These are phyloP conservation scores for Pseudomyrmex dendroicus DNA, from an alignment of 1,140 invertebrate genomes.

Conservation along the genomic window DNA sequence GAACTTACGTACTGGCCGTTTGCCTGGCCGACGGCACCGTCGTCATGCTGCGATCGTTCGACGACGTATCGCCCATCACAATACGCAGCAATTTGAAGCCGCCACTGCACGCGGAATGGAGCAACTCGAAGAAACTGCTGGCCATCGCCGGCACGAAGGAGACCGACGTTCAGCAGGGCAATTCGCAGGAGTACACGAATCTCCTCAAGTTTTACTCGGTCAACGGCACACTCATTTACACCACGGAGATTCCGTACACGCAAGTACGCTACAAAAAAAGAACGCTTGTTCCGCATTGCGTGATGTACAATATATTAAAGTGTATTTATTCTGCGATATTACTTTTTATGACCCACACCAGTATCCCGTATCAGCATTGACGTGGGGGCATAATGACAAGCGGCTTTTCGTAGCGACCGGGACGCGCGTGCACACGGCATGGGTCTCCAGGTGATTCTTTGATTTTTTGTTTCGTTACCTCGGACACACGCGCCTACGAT, in stretches of 20 bases:
- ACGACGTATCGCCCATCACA: constrained; percentile 95
- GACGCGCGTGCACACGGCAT: constrained; percentile 94
- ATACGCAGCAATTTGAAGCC: constrained; percentile 93
- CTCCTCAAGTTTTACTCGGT: constrained; percentile 93
- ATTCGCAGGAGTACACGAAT: constrained; percentile 87
- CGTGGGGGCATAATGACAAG: constrained; percentile 99
- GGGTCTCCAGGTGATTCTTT: constrained; percentile 90
- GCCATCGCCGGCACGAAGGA: constrained; percentile 94
- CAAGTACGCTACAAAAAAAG: constrained; percentile 84
- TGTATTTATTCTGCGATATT: constrained; percentile 33
- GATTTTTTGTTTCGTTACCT: background rate
- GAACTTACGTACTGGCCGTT: constrained; percentile 93
- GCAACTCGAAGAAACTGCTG: constrained; percentile 95
- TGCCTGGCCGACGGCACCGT: constrained; percentile 95
- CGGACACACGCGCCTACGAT: too few species aligned
- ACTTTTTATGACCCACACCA: constrained; percentile 80
- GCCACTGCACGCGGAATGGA: constrained; percentile 96
- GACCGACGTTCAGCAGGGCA: constrained; percentile 76
- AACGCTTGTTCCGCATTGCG: background rate
- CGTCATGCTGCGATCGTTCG: constrained; percentile 94
- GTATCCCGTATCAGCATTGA: constrained; percentile 95
- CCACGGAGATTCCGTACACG: constrained; percentile 90
- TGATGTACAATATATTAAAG: background rate
- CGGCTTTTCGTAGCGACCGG: constrained; percentile 97
- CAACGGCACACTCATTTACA: constrained; percentile 90